Conservation (phyloP, 2,797 vertebrate genomes). For the Luscinia luscinia region DNA sequence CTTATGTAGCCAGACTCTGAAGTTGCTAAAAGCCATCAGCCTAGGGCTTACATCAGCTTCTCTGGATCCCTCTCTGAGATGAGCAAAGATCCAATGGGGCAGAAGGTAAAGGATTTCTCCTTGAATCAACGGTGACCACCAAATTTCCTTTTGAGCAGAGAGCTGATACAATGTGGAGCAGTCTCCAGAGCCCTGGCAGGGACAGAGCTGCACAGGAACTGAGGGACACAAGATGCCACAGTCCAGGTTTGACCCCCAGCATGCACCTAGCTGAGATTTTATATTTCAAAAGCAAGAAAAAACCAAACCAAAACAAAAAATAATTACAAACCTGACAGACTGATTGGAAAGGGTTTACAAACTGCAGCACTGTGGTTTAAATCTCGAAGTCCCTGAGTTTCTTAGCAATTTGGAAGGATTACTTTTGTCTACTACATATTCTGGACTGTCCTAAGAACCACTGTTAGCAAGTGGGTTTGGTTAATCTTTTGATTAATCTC, state of each 20-base stretch:
- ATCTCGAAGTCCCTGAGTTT: conserved; percentile 32
- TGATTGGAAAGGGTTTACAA: conserved; percentile 20
- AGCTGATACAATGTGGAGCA: rapidly evolving
- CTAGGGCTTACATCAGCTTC: not conserved
- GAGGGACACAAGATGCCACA: not conserved
- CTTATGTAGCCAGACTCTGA: not conserved
- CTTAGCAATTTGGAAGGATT: conserved; percentile 63
- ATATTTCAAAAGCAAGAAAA: not conserved
- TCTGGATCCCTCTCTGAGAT: not conserved
- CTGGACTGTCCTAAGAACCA: not conserved
- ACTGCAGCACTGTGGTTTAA: conserved; percentile 3
- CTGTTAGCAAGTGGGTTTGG: conserved; percentile 28
- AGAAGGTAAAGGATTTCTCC: not conserved
- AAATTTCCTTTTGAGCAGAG: not conserved
- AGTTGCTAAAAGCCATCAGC: not conserved
- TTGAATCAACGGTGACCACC: not conserved
- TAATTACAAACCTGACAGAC: not conserved
- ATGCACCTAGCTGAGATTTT: not conserved
- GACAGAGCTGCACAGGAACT: not conserved
- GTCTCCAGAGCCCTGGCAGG: not conserved
- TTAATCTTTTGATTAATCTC: conserved; percentile 70
- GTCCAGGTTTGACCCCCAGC: not conserved
- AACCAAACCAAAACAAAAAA: not conserved
- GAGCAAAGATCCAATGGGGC: not conserved
- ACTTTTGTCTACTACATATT: conserved; percentile 38